Conservation (phyloP, 2,113 vertebrate species). For the Benthochromis sp. region DNA sequence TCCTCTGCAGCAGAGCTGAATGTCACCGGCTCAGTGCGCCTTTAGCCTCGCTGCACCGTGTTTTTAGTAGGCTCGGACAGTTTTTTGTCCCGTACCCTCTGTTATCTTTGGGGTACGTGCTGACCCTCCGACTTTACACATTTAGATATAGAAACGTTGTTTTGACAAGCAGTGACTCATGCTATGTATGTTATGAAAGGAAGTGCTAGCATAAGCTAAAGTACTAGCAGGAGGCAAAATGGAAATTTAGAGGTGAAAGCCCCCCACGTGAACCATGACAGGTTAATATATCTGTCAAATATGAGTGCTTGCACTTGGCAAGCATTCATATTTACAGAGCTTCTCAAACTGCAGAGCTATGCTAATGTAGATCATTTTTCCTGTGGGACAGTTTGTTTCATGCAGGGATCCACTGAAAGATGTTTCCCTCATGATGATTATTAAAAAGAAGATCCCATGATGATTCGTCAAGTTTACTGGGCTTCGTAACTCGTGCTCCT, state of each 20-base stretch:
- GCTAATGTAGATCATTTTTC: neutral
- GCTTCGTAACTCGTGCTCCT: neutral
- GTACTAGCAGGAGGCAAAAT: neutral
- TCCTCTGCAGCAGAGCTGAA: slow-evolving; percentile 10
- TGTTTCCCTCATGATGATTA: neutral
- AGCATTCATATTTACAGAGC: neutral
- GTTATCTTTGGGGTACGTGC: neutral
- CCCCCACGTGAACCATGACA: neutral
- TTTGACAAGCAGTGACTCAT: neutral
- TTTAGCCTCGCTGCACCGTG: neutral
- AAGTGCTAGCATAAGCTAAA: neutral
- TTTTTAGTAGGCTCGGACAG: rapidly evolving
- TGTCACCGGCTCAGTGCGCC: neutral
- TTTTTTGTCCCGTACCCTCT: neutral
- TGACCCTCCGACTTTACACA: neutral
- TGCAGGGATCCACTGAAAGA: neutral
- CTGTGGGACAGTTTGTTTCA: neutral
- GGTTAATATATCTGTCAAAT: neutral
- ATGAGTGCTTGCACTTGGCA: neutral
- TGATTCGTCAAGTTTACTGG: neutral
- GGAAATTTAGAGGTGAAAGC: neutral
- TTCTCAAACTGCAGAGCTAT: neutral
- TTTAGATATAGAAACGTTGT: neutral
- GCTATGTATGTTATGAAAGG: neutral
- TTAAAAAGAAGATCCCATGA: neutral